Evolutionary conservation across 2,888 invertebrate genomes (phyloP), one percentile per base, ranked within the genome.

Genomic region (Chrysina gloriosa): DNA sequence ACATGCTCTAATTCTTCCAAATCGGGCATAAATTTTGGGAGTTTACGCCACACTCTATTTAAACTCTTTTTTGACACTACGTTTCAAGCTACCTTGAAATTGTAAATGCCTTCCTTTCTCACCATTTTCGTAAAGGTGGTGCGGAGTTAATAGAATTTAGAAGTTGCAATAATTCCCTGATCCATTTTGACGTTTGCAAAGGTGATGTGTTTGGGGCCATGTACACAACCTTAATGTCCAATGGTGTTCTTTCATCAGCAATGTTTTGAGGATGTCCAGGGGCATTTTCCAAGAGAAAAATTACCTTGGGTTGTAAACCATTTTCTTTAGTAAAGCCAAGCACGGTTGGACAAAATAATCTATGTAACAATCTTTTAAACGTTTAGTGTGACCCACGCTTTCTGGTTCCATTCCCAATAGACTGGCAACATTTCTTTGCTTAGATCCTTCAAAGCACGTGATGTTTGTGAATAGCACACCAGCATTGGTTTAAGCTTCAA

Each of bases 401-500:
- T 70, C 25, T 61, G 34, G 64, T 71, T 70, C 4, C 65, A 68
- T 45, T 65, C 45, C 71, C 72, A 73, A 69, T 70, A 71, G 50
- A 72, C 72, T 34, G 72, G 72, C 39, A 74, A 64, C 42, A 36
- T 65, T 31, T 65, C 31, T 72, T 74, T 73, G 19, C 36, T 67
- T 34, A 61, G 64, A n/a, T 65, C 67, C 47, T 70, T 71, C 58
- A 74, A 45, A 1, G 71, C 66, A 58, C 68, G 65, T 65, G 71
- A 69, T 36, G 27, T 71, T 70, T 72, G 63, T 5, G 70, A 71
- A 52, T 68, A 69, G 61, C 69, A 71, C 54, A 72, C 72, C 19
- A 76, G 69, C n/a, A 78, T 65, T 64, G 77, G 76, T 68, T 77
- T 76, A 48, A 77, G 64, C 69, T 77, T 77, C 39, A 73, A 74